A percentile compares a stretch with the other conserved stretches of the same genome.
These are phyloP conservation scores for Syrista parreyssii DNA, from an alignment of 2,888 invertebrate species.

Conservation along the genomic window DNA sequence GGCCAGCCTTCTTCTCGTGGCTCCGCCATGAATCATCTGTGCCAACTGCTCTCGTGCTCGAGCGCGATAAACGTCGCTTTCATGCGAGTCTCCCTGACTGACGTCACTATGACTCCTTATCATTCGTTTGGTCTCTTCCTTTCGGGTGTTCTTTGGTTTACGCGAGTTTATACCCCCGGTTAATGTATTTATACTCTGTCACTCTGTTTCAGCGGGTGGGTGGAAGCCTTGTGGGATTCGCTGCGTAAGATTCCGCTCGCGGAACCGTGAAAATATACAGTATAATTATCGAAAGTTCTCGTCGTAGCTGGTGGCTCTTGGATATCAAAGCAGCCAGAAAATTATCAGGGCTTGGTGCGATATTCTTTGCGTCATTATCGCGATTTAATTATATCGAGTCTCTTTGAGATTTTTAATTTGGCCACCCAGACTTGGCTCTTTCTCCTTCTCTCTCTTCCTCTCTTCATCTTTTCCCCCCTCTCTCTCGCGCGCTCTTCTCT, in stretches of 20 bases:
- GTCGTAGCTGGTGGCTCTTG: conserved; percentile 29
- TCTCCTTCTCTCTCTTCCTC: neutral
- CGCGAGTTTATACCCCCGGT: no score
- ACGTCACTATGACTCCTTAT: conserved; percentile 13
- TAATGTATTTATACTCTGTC: no score
- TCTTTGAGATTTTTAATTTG: conserved; percentile 58
- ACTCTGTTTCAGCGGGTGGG: no score
- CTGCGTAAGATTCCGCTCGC: no score
- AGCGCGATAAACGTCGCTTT: conserved; percentile 56
- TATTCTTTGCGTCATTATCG: conserved; percentile 60
- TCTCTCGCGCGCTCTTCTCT: no score
- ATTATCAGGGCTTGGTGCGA: conserved; percentile 43
- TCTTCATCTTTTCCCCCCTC: no score
- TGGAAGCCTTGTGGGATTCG: no score
- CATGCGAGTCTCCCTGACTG: conserved; percentile 42
- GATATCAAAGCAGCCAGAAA: conserved; percentile 53
- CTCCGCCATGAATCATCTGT: conserved; percentile 57
- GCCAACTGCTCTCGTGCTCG: conserved; percentile 61
- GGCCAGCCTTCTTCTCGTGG: conserved; percentile 25
- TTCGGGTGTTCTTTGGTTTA: no score
- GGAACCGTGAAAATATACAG: conserved; percentile 21
- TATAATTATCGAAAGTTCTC: conserved; percentile 49
- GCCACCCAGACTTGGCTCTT: conserved; percentile 19
- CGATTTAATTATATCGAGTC: conserved; percentile 58
- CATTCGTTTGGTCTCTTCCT: no score